phyloP scores from a whole-genome alignment of 2,113 vertebrate genomes.

The Corythoichthys haematopterus region DNA sequence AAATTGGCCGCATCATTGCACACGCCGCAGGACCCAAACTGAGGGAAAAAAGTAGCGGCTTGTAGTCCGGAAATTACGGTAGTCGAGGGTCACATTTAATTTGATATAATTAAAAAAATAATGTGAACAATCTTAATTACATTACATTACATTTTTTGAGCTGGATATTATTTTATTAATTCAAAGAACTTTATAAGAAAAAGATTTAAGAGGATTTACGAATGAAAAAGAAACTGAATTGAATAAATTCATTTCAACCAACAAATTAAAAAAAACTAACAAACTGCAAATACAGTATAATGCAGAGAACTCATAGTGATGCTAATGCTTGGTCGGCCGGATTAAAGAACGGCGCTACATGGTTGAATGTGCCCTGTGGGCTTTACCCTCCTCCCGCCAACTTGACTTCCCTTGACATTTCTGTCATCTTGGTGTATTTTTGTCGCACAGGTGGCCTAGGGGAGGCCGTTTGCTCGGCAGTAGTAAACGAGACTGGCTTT shows the following conservation, averaged over 20 bases:
- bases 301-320: not conserved
- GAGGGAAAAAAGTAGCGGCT: no score
- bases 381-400: not conserved
- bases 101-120: no score
- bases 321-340: not conserved
- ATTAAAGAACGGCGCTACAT: not conserved
- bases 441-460: slow-evolving; percentile 81
- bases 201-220: not conserved
- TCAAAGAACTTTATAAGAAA: no score
- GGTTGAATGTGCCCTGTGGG: not conserved
- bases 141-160: no score
- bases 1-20: no score
- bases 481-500: slow-evolving; percentile 79
- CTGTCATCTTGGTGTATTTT: not conserved
- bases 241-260: not conserved
- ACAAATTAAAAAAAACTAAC: not conserved
- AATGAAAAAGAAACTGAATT: not conserved
- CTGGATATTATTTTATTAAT: no score
- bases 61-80: no score
- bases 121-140: no score
- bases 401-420: not conserved
- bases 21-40: no score
- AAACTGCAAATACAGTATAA: not conserved
- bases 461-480: slow-evolving; percentile 78
- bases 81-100: no score